Evolutionary conservation across 2,797 vertebrate species (phyloP).

Genomic region (Acanthurus lineatus): DNA sequence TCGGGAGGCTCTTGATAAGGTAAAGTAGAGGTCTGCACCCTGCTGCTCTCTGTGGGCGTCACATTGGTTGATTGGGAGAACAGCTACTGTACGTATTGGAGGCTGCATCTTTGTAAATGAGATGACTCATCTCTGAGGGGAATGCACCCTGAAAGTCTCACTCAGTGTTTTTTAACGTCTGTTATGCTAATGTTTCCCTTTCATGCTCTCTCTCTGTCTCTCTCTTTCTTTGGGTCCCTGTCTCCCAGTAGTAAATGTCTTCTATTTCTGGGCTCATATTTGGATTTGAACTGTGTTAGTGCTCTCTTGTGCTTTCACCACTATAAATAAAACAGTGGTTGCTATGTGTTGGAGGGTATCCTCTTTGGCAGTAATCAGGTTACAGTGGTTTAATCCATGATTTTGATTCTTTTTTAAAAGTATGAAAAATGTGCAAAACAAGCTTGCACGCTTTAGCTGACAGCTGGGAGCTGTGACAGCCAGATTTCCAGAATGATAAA

Average conservation of each 20-base stretch:
- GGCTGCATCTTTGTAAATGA: constrained; percentile 14
- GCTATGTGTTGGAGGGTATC: constrained; percentile 32
- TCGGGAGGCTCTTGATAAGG: constrained; percentile 94
- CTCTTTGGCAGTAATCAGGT: constrained; percentile 14
- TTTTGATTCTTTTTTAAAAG: neutral
- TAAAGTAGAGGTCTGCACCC: constrained; percentile 48
- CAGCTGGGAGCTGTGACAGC: neutral
- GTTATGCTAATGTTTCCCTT: constrained; percentile 32
- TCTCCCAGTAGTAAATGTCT: constrained; percentile 39
- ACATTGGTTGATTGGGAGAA: neutral
- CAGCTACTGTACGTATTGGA: neutral
- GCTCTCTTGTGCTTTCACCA: constrained; percentile 38
- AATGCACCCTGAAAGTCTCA: constrained; percentile 2
- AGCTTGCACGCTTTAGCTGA: neutral
- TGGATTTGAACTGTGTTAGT: constrained; percentile 34
- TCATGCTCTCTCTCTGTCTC: neutral
- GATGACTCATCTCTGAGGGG: constrained; percentile 10
- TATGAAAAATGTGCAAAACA: neutral
- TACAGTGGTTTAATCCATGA: neutral
- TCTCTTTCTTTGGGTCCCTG: neutral
- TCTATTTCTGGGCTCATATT: constrained; percentile 57
- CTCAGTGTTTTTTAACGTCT: constrained; percentile 32
- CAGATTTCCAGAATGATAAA: neutral
- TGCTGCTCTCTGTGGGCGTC: neutral
- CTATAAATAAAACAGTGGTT: constrained; percentile 66